Evolutionary conservation across 2,888 invertebrate species (phyloP).

Genomic region (Octonoba sinensis): DNA sequence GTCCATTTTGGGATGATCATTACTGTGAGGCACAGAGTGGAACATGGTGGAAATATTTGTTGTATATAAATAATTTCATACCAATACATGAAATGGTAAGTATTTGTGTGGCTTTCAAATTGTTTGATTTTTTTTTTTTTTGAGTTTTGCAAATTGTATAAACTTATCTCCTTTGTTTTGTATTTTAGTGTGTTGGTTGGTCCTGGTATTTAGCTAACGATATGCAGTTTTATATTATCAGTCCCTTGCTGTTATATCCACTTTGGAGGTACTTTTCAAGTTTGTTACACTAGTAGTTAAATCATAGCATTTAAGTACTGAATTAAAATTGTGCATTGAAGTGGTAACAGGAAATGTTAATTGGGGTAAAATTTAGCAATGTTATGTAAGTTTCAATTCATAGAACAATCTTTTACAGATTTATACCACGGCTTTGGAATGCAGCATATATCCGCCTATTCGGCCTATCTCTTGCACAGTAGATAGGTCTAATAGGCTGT

Average conservation of each 20-base stretch:
- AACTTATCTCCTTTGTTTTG: neutral
- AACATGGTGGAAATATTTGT: slow-evolving; percentile 62
- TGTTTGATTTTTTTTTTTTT: neutral
- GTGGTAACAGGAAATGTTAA: too few relatives aligned
- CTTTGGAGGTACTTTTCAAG: slow-evolving; percentile 57
- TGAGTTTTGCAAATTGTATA: neutral
- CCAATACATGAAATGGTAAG: slow-evolving; percentile 52
- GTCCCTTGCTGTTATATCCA: slow-evolving; percentile 65
- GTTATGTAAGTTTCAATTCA: too few relatives aligned
- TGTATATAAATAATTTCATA: slow-evolving; percentile 64
- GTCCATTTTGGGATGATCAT: slow-evolving; percentile 68
- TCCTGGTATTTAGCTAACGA: slow-evolving; percentile 66
- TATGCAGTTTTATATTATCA: slow-evolving; percentile 65
- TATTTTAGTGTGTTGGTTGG: slow-evolving; percentile 62
- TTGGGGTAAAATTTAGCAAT: too few relatives aligned
- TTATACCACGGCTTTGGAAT: too few relatives aligned
- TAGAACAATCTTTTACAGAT: too few relatives aligned
- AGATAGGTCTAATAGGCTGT: too few relatives aligned
- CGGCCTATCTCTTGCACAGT: too few relatives aligned
- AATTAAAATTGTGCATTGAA: too few relatives aligned
- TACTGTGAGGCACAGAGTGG: slow-evolving; percentile 26
- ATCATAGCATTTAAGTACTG: too few relatives aligned
- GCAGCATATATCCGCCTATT: too few relatives aligned
- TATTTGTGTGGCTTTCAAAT: neutral
- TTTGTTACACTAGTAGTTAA: neutral